Base-by-base conservation (phyloP, 2,113 vertebrate genomes). In the Vidua macroura region DNA sequence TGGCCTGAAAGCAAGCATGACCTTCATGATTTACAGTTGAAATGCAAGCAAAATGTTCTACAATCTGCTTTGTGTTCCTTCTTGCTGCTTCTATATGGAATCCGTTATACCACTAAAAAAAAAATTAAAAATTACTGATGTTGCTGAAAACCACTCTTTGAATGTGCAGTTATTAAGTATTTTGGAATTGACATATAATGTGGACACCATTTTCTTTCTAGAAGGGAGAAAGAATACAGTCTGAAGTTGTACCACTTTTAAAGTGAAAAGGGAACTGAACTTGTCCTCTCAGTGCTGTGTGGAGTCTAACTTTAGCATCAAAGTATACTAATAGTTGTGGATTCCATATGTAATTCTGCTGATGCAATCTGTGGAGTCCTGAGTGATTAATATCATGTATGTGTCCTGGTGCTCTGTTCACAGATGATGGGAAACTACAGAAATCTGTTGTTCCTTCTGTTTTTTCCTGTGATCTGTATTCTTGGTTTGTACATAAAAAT, bases 401-500 rank as follows among this genome's bases (percentile, higher is more conserved):
- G 30, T 21, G 4, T 86, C 59, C 56, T 51, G 31, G 21, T 95
- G 72, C 63, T 93, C 82, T 30, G 2, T 83, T 96, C 85, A 77
- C 94, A 95, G 92, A 85, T 90, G 84, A 95, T 74, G 37, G 84
- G 85, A 86, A 58, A 31, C 67, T 91, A 22, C 83, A 92, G 83
- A 90, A 95, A 92, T 95, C 92, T 96, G 94, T 94, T 94, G 39
- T 8, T 90, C 92, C 93, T 96, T 95, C 89, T 95, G 90, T 85
- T 96, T 77, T 24, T 13, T 91, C 58, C 35, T 83, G 55, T 74
- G 78, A 92, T 69, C 72, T 46, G 4, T 88, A n/a, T 66, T 87
- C 46, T 88, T 79, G 9, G 5, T 92, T 86, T 79, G 27, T 74
- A 74, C 30, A 51, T 69, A 83, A 88, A 91, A 79, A 31, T 48